Percentiles rank a stretch among this genome's conserved stretches.
Evolutionary conservation across 1,140 invertebrate genomes (phyloP).

Genomic region (Temnothorax longispinosus): DNA sequence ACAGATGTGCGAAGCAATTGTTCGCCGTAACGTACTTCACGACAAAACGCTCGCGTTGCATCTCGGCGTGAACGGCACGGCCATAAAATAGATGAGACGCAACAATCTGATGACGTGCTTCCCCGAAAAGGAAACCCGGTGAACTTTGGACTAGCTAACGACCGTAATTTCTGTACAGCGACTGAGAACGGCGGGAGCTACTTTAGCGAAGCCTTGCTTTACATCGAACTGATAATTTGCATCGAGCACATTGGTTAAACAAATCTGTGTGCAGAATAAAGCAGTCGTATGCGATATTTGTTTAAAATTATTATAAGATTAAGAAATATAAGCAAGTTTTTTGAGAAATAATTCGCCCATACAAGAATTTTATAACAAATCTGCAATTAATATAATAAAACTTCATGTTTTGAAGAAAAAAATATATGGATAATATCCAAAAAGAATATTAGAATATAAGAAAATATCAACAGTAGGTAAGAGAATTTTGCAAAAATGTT

Average conservation of each 20-base stretch:
- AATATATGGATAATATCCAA: neutral
- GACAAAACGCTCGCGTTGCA: conserved; percentile 78
- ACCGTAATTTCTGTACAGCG: neutral
- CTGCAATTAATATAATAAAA: neutral
- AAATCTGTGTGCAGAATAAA: neutral
- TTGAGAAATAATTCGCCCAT: neutral
- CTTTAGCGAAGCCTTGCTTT: neutral
- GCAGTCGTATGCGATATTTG: neutral
- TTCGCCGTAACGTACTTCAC: conserved; percentile 78
- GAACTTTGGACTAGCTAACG: conserved; percentile 6
- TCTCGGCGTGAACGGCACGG: conserved; percentile 50
- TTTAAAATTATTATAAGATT: neutral
- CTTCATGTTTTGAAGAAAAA: neutral
- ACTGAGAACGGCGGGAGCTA: neutral
- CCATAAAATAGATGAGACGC: conserved; percentile 6
- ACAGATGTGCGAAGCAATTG: conserved; percentile 79
- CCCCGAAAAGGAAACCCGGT: conserved; percentile 4
- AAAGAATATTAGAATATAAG: neutral
- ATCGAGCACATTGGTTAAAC: neutral
- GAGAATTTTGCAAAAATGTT: neutral
- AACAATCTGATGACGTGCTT: neutral
- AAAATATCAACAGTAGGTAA: neutral
- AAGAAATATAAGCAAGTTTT: neutral
- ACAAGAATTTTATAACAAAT: neutral
- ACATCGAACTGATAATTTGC: neutral